phyloP scores from a whole-genome alignment of 2,113 vertebrate species.

The Triplophysa siluroides region DNA sequence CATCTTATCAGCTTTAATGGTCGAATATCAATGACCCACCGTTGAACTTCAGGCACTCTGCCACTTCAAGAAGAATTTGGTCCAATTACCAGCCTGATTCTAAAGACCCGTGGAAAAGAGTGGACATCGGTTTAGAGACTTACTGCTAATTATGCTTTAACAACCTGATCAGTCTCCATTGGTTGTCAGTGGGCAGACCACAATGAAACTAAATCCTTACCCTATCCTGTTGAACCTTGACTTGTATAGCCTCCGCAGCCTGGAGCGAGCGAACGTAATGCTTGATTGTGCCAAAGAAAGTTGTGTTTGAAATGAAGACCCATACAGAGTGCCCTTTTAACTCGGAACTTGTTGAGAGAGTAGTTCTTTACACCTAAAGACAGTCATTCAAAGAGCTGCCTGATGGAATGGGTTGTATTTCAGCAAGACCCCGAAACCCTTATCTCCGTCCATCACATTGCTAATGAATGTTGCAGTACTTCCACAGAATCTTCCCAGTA shows the following conservation, averaged over 20 bases:
- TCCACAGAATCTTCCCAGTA: conserved; percentile 52
- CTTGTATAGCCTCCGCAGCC: conserved; percentile 16
- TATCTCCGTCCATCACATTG: conserved; percentile 43
- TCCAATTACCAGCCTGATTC: conserved; percentile 41
- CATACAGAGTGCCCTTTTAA: neutral
- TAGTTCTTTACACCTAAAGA: conserved; percentile 2
- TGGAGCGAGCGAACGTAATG: neutral
- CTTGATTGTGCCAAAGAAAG: conserved; percentile 17
- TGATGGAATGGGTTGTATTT: neutral
- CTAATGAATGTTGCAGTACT: conserved; percentile 56
- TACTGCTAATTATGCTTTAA: conserved; percentile 54
- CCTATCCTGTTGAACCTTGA: conserved; percentile 41
- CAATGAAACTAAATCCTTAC: conserved; percentile 49
- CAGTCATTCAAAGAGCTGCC: conserved; percentile 3
- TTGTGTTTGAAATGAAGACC: conserved; percentile 14
- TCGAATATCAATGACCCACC: conserved; percentile 46
- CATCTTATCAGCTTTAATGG: conserved; percentile 32
- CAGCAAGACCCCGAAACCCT: neutral
- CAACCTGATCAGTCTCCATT: conserved; percentile 45
- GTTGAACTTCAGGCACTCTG: conserved; percentile 51
- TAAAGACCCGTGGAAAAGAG: conserved; percentile 39
- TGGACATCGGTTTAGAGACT: conserved; percentile 44
- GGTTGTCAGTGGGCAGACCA: conserved; percentile 49
- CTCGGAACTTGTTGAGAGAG: neutral
- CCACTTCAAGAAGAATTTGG: conserved; percentile 46